These are phyloP conservation scores for Pachypsylla venusta DNA, from an alignment of 1,140 invertebrate species.

Conservation along the genomic window DNA sequence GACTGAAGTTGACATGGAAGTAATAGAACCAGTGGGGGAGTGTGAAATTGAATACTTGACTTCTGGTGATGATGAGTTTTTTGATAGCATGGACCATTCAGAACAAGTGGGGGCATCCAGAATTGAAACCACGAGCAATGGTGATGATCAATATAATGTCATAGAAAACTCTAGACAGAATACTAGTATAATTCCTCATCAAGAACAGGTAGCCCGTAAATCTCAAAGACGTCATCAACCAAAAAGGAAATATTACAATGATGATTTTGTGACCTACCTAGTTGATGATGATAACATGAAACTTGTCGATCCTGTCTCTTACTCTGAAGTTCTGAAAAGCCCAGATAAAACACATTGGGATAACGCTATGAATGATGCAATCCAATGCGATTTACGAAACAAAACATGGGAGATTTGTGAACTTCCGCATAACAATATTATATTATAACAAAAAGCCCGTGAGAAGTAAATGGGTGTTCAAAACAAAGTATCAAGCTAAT, in stretches of 20 bases:
- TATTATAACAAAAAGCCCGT: slow-evolving; percentile 25
- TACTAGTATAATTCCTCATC: neutral
- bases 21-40: neutral
- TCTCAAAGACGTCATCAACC: too few species aligned
- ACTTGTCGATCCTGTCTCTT: neutral
- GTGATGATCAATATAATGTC: neutral
- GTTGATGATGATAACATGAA: neutral
- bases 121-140: neutral
- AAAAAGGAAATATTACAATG: neutral
- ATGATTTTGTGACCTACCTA: neutral
- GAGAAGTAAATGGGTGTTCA: slow-evolving; percentile 26
- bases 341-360: slow-evolving; percentile 14
- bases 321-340: neutral
- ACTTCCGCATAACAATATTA: too few species aligned
- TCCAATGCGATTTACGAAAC: slow-evolving; percentile 14
- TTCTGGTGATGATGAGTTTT: neutral
- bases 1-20: neutral
- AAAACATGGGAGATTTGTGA: slow-evolving; percentile 28
- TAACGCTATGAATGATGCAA: slow-evolving; percentile 16
- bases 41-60: neutral
- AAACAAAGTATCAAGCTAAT: neutral
- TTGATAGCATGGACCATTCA: neutral
- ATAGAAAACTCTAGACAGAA: neutral
- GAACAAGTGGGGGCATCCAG: too few species aligned
- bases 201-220: too few species aligned